A percentile compares a stretch with the other conserved stretches of the same genome.
Conservation (phyloP, 2,888 invertebrate genomes). For the Cheilosia vernalis region DNA sequence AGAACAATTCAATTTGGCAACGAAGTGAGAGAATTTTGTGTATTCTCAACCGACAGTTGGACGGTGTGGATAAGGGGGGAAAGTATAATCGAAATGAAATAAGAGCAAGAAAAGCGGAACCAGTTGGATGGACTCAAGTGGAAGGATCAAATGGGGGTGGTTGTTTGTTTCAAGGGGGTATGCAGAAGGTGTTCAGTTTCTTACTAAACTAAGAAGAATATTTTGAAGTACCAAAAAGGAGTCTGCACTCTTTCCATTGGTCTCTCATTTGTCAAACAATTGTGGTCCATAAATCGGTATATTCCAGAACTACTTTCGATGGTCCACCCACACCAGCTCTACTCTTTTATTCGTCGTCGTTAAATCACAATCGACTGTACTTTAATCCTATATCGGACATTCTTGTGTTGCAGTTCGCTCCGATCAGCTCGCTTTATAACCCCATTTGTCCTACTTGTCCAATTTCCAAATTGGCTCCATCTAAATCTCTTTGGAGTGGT, state of each 20-base stretch:
- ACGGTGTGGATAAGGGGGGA: not conserved
- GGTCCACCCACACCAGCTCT: too few relatives aligned
- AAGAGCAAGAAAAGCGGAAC: not conserved
- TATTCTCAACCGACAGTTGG: not conserved
- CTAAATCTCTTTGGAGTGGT: slow-evolving; percentile 16
- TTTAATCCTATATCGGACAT: not conserved
- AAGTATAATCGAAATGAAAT: not conserved
- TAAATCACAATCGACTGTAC: not conserved
- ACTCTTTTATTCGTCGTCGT: too few relatives aligned
- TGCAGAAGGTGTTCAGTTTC: not conserved
- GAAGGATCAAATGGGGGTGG: not conserved
- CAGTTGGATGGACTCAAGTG: not conserved
- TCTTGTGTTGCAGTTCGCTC: not conserved
- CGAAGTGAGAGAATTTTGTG: slow-evolving; percentile 33
- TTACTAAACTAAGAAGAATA: not conserved
- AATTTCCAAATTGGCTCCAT: slow-evolving; percentile 60
- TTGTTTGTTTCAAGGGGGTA: not conserved
- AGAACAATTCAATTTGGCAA: slow-evolving; percentile 68
- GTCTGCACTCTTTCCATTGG: too few relatives aligned
- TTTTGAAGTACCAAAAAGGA: too few relatives aligned
- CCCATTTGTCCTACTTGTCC: slow-evolving; percentile 36
- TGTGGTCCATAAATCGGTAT: too few relatives aligned
- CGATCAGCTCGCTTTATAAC: not conserved
- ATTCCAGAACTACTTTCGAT: too few relatives aligned
- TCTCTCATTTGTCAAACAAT: too few relatives aligned